These are phyloP conservation scores for Dendrophyllia cribrosa DNA, from an alignment of 64 coral and sea anemone genomes.

Conservation along the genomic window DNA sequence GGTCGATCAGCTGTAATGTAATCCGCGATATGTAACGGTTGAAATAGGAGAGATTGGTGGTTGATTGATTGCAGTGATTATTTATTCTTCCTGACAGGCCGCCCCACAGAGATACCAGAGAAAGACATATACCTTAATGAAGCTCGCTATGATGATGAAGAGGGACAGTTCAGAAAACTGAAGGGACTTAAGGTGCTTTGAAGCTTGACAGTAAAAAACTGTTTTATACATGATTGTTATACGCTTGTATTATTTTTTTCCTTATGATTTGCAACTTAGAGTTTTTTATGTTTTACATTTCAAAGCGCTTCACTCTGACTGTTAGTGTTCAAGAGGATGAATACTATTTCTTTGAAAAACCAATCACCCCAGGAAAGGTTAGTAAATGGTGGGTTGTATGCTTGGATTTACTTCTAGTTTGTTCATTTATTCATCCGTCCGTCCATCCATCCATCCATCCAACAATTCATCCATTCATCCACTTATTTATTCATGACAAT, in stretches of 20 bases:
- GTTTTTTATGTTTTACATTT: background rate
- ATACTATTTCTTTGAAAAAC: constrained; percentile 96
- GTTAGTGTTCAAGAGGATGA: constrained; percentile 91
- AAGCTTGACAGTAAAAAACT: too few species aligned
- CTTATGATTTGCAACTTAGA: background rate
- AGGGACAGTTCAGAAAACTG: constrained; percentile 97
- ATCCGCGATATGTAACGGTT: too few species aligned
- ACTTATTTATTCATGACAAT: too few species aligned
- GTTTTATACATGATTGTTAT: too few species aligned
- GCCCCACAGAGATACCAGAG: constrained; percentile 95
- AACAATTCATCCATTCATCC: too few species aligned
- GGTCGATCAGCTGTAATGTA: too few species aligned
- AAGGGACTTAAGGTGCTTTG: constrained; percentile 94
- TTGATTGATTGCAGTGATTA: too few species aligned
- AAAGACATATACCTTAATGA: constrained; percentile 96
- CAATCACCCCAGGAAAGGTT: constrained; percentile 86
- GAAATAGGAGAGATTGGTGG: too few species aligned
- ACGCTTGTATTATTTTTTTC: too few species aligned
- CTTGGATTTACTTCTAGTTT: background rate
- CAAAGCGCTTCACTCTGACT: constrained; percentile 87
- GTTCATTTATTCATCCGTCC: too few species aligned
- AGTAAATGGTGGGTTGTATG: background rate
- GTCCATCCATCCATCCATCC: too few species aligned
- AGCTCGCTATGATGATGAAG: constrained; percentile 97
- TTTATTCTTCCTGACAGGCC: constrained; percentile 61